Percentiles rank a stretch among this genome's conserved stretches.
Conservation (phyloP, 2,888 invertebrate genomes). For the Epistrophella euchroma region DNA sequence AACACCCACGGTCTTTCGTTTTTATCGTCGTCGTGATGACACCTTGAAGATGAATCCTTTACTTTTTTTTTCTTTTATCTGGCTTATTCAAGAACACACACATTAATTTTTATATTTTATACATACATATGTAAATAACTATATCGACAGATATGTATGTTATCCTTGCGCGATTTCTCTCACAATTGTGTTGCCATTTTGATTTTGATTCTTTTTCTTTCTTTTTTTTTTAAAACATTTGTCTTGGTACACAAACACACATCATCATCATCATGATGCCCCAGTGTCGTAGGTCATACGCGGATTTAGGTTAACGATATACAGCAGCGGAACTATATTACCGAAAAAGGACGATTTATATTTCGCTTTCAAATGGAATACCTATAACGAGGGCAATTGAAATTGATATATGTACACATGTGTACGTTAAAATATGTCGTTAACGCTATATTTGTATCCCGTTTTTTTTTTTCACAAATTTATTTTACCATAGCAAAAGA, state of each 20-base stretch:
- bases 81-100: conserved; percentile 17
- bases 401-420: conserved; percentile 1
- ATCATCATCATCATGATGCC: conserved; percentile 45
- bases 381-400: background rate
- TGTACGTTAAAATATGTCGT: conserved; percentile 10
- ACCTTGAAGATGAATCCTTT: conserved; percentile 33
- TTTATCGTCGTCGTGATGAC: background rate
- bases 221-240: conserved; percentile 19
- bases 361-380: conserved; percentile 4
- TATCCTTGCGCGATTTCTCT: conserved; percentile 38
- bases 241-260: conserved; percentile 61
- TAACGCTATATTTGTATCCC: background rate
- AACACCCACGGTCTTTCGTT: background rate
- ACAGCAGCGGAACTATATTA: conserved; percentile 53
- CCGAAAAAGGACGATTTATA: conserved; percentile 47
- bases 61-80: background rate
- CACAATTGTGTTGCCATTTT: conserved; percentile 70
- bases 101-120: background rate
- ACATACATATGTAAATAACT: background rate
- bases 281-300: conserved; percentile 74
- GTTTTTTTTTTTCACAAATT: conserved; percentile 9
- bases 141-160: conserved; percentile 1
- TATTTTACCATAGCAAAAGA: conserved; percentile 15
- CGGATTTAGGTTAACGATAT: conserved; percentile 74
- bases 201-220: conserved; percentile 39